Percentiles rank a stretch among this genome's conserved stretches.
phyloP scores from a whole-genome alignment of 2,113 vertebrate species.

The Sceloporus tristichus region DNA sequence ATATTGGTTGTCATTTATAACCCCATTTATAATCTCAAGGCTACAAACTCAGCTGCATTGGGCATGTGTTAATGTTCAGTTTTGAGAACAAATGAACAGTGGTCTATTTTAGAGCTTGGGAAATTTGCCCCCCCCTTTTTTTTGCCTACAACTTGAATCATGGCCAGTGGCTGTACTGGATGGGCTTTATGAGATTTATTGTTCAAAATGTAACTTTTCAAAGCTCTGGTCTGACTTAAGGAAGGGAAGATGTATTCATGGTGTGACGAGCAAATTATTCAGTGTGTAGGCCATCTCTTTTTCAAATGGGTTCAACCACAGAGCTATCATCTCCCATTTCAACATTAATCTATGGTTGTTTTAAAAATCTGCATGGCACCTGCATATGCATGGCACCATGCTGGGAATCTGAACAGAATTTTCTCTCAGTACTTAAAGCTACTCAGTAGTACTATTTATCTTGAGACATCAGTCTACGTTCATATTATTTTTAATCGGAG shows the following conservation, averaged over 20 bases:
- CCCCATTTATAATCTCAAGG: neutral
- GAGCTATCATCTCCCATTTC: neutral
- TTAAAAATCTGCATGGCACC: neutral
- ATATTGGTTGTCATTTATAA: neutral
- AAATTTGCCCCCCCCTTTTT: too few relatives aligned
- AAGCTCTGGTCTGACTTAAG: neutral
- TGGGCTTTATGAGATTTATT: too few relatives aligned
- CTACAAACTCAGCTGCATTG: neutral
- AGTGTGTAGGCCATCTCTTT: neutral
- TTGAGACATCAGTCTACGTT: too few relatives aligned
- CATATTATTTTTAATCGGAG: too few relatives aligned
- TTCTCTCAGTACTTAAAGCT: too few relatives aligned
- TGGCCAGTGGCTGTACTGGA: too few relatives aligned
- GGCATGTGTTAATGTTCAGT: neutral
- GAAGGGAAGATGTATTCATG: neutral
- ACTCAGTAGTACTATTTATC: too few relatives aligned
- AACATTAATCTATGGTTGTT: neutral
- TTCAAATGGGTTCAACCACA: neutral
- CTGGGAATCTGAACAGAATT: too few relatives aligned
- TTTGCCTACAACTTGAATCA: too few relatives aligned
- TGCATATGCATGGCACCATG: neutral
- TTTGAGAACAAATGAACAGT: neutral
- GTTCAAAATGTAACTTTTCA: too few relatives aligned
- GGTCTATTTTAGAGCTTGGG: neutral
- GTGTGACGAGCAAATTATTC: neutral